Evolutionary conservation across 2,888 invertebrate genomes (phyloP).

Genomic region (Orthosia incerta): DNA sequence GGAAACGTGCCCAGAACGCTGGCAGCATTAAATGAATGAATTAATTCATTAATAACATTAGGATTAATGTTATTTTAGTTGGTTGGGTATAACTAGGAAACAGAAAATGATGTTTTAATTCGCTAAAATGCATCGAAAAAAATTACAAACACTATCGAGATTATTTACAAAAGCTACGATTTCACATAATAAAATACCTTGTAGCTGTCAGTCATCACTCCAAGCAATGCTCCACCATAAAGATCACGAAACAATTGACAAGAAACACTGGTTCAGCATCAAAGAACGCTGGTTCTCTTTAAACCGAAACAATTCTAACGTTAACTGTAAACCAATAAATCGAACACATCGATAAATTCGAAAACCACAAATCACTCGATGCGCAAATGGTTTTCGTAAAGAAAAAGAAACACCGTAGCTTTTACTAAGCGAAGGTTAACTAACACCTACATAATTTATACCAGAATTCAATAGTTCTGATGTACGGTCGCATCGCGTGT

Average conservation of each 20-base stretch:
- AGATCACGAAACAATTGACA: constrained; percentile 60
- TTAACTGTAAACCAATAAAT: constrained; percentile 68
- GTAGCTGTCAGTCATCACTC: constrained; percentile 55
- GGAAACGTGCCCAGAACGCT: too few species aligned
- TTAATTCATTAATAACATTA: too few species aligned
- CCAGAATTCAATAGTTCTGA: constrained; percentile 70
- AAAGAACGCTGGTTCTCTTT: constrained; percentile 63
- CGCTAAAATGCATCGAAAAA: constrained; percentile 9
- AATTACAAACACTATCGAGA: background rate
- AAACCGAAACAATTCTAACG: constrained; percentile 64
- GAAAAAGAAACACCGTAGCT: constrained; percentile 65
- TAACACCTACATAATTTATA: constrained; percentile 57
- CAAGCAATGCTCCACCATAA: constrained; percentile 31
- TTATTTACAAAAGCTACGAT: constrained; percentile 10
- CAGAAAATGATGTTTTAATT: too few species aligned
- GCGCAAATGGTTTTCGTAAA: constrained; percentile 69
- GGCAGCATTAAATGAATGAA: too few species aligned
- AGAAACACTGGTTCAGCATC: constrained; percentile 62
- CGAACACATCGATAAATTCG: constrained; percentile 62
- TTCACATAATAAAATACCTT: constrained; percentile 47
- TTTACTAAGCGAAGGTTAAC: constrained; percentile 65
- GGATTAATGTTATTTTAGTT: constrained; percentile 38
- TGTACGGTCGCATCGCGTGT: constrained; percentile 81
- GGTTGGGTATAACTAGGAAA: too few species aligned
- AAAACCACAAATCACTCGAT: constrained; percentile 68